phyloP scores from a whole-genome alignment of 2,888 invertebrate genomes.

The Spilosoma lubricipeda region DNA sequence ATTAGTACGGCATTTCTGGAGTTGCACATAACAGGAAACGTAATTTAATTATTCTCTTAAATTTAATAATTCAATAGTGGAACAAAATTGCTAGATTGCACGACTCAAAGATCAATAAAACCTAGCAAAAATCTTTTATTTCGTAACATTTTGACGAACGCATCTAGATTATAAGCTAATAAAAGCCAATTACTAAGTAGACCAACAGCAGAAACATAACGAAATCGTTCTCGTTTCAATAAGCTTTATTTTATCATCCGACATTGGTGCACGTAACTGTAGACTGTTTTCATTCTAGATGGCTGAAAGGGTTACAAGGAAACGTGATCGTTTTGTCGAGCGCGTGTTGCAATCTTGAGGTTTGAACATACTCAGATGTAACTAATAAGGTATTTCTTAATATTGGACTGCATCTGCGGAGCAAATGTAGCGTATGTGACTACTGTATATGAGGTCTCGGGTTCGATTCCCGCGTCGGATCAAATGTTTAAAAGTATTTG shows the following conservation, averaged over 20 bases:
- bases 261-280: conserved; percentile 24
- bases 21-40: too few relatives aligned
- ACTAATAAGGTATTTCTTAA: not conserved
- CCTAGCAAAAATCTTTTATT: not conserved
- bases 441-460: too few relatives aligned
- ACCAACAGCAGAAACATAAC: not conserved
- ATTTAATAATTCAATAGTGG: too few relatives aligned
- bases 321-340: conserved; percentile 12
- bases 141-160: not conserved
- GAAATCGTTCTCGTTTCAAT: conserved; percentile 8
- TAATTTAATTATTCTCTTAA: too few relatives aligned
- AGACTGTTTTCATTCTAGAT: not conserved
- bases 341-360: not conserved
- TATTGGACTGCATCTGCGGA: too few relatives aligned
- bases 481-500: too few relatives aligned
- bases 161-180: not conserved
- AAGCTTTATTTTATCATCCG: conserved; percentile 24
- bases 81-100: too few relatives aligned
- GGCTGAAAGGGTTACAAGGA: conserved; percentile 7
- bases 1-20: too few relatives aligned
- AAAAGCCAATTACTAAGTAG: not conserved
- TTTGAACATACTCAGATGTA: not conserved
- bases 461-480: too few relatives aligned
- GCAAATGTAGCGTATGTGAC: too few relatives aligned
- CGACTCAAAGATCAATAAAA: not conserved